phyloP scores from a whole-genome alignment of 1,140 invertebrate species.

The Drosophila simulans region DNA sequence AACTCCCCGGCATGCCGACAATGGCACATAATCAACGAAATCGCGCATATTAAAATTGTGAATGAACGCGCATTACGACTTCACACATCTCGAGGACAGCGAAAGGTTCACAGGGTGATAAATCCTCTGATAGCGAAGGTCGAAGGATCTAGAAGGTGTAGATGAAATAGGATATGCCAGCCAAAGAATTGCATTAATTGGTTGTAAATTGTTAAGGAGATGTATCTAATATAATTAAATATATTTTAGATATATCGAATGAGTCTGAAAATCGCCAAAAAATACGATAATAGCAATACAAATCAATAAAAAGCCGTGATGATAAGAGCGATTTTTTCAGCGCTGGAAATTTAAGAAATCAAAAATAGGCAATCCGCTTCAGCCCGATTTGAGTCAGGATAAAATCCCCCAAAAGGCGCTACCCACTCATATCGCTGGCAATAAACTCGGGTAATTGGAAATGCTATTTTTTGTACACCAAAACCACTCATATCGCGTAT shows the following conservation, averaged over 20 bases:
- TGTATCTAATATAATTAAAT: too few relatives aligned
- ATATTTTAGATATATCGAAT: too few relatives aligned
- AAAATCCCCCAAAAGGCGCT: neutral
- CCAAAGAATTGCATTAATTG: neutral
- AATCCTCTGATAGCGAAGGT: neutral
- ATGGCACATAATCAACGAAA: conserved; percentile 65
- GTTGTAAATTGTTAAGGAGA: neutral
- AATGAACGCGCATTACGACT: conserved; percentile 26
- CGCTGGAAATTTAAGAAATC: neutral
- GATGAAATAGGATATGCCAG: too few relatives aligned
- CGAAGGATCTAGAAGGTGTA: too few relatives aligned
- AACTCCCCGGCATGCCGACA: conserved; percentile 33
- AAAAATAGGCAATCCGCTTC: neutral
- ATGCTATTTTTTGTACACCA: conserved; percentile 37
- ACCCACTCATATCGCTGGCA: conserved; percentile 36
- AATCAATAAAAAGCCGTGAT: neutral
- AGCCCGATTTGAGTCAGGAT: conserved; percentile 1
- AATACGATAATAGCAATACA: neutral
- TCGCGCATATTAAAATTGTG: conserved; percentile 56
- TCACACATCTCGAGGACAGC: conserved; percentile 1
- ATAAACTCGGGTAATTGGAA: conserved; percentile 51
- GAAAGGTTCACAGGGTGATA: neutral
- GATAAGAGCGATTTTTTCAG: neutral
- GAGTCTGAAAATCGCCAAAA: too few relatives aligned
- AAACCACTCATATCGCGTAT: conserved; percentile 1